Evolutionary conservation across 2,888 invertebrate genomes (phyloP).

Genomic region (Chironomus riparius): DNA sequence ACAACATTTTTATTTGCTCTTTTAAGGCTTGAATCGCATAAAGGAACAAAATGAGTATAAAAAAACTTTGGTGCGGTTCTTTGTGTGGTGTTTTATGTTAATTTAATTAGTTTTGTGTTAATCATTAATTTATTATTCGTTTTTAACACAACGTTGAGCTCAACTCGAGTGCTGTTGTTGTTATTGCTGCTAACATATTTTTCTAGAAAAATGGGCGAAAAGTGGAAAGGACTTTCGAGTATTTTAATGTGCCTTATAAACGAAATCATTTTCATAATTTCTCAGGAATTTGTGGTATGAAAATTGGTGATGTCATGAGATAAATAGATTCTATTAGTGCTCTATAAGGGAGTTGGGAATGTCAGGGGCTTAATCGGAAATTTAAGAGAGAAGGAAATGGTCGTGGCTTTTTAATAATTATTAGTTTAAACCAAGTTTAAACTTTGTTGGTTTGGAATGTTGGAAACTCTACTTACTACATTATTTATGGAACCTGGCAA

Average conservation of each 20-base stretch:
- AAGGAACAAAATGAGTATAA: too few species aligned
- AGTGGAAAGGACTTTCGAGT: not conserved
- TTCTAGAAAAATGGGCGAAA: constrained; percentile 12
- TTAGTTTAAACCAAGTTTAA: too few species aligned
- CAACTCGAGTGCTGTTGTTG: not conserved
- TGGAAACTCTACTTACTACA: too few species aligned
- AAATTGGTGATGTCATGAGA: not conserved
- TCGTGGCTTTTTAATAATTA: too few species aligned
- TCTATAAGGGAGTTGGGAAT: not conserved
- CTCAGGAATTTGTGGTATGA: not conserved
- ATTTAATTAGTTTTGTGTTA: constrained; percentile 26
- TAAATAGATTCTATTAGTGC: not conserved
- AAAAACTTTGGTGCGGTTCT: constrained; percentile 9
- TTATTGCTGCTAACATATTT: not conserved
- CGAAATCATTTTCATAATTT: not conserved
- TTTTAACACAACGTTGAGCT: constrained; percentile 1
- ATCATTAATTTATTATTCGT: constrained; percentile 24
- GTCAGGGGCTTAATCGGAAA: not conserved
- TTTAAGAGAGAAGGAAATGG: too few species aligned
- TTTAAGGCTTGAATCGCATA: not conserved
- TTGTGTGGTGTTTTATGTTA: constrained; percentile 22
- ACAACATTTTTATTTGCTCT: constrained; percentile 25
- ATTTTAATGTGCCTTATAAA: not conserved
- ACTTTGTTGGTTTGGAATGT: too few species aligned
- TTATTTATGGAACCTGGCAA: too few species aligned